A percentile compares a stretch with the other conserved stretches of the same genome.
Conservation (phyloP, 2,797 vertebrate genomes). For the Protosalanx chinensis region DNA sequence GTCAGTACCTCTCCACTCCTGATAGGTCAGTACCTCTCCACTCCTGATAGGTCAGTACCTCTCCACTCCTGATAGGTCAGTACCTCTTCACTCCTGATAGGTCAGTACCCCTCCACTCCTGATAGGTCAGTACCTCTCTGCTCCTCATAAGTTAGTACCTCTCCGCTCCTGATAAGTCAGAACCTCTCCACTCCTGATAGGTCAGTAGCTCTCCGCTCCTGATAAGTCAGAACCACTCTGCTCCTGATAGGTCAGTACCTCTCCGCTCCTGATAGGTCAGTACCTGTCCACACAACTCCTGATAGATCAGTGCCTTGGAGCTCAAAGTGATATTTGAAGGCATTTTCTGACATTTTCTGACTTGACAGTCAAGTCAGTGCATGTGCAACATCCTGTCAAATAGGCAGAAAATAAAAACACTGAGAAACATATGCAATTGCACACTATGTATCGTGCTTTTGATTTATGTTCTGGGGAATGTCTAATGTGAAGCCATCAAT, state of each 20-base stretch:
- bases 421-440: conserved; percentile 51
- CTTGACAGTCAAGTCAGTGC: conserved; percentile 6
- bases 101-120: not conserved
- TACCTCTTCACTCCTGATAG: not conserved
- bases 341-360: not conserved
- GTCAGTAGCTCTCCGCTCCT: no score
- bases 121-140: not conserved
- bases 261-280: no score
- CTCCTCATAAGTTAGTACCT: not conserved
- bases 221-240: no score
- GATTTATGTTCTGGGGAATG: conserved; percentile 63
- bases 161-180: no score
- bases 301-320: no score
- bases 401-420: conserved; percentile 5
- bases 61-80: not conserved
- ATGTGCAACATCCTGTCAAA: not conserved
- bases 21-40: not conserved
- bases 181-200: no score
- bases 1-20: conserved; percentile 62
- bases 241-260: no score
- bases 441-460: conserved; percentile 57
- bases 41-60: not conserved
- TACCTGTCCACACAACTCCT: no score
- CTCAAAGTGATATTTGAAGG: no score
- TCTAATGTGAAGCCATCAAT: conserved; percentile 56